phyloP scores from a whole-genome alignment of 2,888 invertebrate species.

The Pardosa pseudoannulata region DNA sequence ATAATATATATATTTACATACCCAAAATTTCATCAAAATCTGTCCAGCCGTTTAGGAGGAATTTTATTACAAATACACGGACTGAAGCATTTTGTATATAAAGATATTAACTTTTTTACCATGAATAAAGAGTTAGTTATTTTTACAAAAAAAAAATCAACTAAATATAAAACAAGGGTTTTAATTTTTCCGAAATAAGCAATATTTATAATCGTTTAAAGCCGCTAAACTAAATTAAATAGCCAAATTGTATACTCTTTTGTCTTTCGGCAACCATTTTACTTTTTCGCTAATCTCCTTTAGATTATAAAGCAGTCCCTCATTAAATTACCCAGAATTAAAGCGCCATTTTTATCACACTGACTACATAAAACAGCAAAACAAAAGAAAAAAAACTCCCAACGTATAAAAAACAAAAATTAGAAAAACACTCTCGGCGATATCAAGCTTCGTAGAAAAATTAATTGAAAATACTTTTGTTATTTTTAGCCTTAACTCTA shows the following conservation, averaged over 20 bases:
- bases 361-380: conserved; percentile 9
- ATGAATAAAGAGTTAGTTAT: too few species aligned
- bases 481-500: conserved; percentile 39
- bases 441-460: conserved; percentile 26
- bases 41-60: too few species aligned
- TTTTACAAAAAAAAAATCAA: too few species aligned
- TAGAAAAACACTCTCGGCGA: background rate
- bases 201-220: background rate
- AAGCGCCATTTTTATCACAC: background rate
- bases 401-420: background rate
- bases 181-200: background rate
- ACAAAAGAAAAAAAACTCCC: background rate
- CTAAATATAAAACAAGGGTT: too few species aligned
- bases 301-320: background rate
- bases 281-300: background rate
- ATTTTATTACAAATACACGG: too few species aligned
- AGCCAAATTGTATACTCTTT: background rate
- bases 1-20: too few species aligned
- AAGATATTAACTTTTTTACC: too few species aligned
- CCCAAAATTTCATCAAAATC: too few species aligned
- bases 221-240: conserved; percentile 2
- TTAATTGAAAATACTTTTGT: conserved; percentile 63
- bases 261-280: background rate
- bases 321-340: background rate
- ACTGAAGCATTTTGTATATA: too few species aligned